Evolutionary conservation across 2,113 vertebrate species (phyloP).

Genomic region (Axis porcinus): DNA sequence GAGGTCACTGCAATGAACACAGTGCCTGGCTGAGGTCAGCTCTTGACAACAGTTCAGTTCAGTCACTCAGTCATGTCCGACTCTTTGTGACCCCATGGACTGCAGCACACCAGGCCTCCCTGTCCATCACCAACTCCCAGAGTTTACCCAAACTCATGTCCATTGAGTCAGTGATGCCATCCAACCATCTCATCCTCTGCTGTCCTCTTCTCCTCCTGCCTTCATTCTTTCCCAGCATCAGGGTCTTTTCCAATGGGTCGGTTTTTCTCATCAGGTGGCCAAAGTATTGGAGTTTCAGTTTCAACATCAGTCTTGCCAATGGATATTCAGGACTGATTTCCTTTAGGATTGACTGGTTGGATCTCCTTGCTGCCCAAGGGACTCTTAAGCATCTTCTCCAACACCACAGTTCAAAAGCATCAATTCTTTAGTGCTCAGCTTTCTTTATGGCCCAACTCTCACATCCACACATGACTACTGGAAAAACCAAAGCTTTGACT

Average conservation of each 20-base stretch:
- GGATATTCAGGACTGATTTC: neutral
- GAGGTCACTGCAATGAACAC: neutral
- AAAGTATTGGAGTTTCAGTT: neutral
- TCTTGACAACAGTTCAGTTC: neutral
- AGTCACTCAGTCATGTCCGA: neutral
- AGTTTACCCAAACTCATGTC: neutral
- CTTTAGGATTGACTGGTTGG: neutral
- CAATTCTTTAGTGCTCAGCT: neutral
- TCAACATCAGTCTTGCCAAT: neutral
- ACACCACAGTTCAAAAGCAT: neutral
- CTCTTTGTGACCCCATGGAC: fast-evolving
- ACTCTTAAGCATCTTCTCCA: neutral
- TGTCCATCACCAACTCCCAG: neutral
- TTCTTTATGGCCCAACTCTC: neutral
- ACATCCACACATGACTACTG: neutral
- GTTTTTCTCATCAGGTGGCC: neutral
- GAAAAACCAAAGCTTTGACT: neutral
- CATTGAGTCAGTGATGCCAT: neutral
- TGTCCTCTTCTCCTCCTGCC: neutral
- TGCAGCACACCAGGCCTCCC: neutral
- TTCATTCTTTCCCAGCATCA: neutral
- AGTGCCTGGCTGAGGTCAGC: neutral
- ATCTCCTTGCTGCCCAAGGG: neutral
- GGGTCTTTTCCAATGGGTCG: neutral
- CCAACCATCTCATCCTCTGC: neutral